Conservation (phyloP, 1,140 invertebrate species). For the Xylocopa sonorina region DNA sequence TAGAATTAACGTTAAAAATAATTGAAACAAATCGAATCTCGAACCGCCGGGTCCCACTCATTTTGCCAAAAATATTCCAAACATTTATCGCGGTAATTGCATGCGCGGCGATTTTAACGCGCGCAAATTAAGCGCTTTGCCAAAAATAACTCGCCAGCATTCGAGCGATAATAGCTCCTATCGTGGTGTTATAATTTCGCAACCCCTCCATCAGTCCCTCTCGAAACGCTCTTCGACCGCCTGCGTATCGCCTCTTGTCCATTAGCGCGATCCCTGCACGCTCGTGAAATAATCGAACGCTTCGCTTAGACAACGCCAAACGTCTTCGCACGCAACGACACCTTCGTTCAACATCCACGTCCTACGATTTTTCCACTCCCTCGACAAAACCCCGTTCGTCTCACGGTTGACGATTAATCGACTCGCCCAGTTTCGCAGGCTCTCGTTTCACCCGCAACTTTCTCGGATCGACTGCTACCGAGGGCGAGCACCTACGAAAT, state of each 20-base stretch:
- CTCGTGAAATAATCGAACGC: not conserved
- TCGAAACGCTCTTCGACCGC: not conserved
- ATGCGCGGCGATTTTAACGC: too few relatives aligned
- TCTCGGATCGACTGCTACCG: not conserved
- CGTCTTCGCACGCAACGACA: not conserved
- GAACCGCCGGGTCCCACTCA: too few relatives aligned
- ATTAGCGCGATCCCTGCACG: not conserved
- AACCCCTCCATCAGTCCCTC: not conserved
- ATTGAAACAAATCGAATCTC: not conserved
- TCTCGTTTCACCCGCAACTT: too few relatives aligned
- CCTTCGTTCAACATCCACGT: too few relatives aligned
- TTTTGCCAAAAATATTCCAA: not conserved
- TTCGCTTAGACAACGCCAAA: constrained; percentile 2
- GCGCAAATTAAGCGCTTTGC: too few relatives aligned
- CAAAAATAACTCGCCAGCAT: not conserved
- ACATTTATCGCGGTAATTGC: not conserved
- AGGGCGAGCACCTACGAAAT: constrained; percentile 11
- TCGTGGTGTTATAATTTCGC: too few relatives aligned
- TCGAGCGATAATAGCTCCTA: too few relatives aligned
- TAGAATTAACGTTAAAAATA: not conserved
- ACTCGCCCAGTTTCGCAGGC: too few relatives aligned
- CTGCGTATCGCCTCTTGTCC: not conserved
- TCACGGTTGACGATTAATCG: too few relatives aligned
- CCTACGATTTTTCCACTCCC: too few relatives aligned
- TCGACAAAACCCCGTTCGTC: not conserved